Evolutionary conservation across 2,797 vertebrate species (phyloP).

Genomic region (Mastacembelus armatus): DNA sequence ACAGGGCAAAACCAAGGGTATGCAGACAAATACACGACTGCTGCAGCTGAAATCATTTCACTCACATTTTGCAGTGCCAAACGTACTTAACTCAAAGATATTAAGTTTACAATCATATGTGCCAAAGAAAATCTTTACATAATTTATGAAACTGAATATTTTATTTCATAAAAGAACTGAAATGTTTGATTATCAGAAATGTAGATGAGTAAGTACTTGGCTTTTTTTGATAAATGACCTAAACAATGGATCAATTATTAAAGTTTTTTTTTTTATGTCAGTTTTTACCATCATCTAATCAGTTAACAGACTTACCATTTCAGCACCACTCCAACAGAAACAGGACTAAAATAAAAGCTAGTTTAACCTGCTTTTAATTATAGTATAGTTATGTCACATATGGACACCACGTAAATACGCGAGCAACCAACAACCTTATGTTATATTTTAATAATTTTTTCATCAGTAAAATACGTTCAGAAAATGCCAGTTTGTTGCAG

Average conservation of each 20-base stretch:
- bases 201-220: not conserved
- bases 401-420: not conserved
- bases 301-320: not conserved
- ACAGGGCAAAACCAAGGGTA: slow-evolving; percentile 44
- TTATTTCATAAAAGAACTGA: no score
- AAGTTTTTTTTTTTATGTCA: not conserved
- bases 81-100: not conserved
- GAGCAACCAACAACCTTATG: not conserved
- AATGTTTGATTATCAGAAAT: no score
- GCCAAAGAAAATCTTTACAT: no score
- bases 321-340: not conserved
- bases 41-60: no score
- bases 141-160: no score
- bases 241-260: not conserved
- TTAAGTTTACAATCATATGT: no score
- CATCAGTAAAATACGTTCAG: not conserved
- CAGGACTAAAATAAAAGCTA: no score
- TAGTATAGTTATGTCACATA: slow-evolving; percentile 5
- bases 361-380: no score
- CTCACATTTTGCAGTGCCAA: not conserved
- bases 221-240: not conserved
- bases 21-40: slow-evolving; percentile 29
- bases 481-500: slow-evolving; percentile 20
- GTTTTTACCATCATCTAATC: not conserved
- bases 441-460: not conserved